These are phyloP conservation scores for Zophobas morio DNA, from an alignment of 1,140 invertebrate genomes.

Conservation along the genomic window DNA sequence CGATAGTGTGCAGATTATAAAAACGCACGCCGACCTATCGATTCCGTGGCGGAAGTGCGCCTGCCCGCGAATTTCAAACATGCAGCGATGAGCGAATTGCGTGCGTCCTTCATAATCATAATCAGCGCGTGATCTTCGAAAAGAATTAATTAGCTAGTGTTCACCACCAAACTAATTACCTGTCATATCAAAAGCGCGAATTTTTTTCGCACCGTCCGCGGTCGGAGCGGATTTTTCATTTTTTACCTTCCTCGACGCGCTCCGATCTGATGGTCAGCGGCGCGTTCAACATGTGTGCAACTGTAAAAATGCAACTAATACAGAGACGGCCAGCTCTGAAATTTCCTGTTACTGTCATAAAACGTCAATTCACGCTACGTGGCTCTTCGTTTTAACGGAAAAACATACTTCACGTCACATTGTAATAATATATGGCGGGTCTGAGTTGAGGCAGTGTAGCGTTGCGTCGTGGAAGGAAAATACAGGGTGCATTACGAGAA, in stretches of 20 bases:
- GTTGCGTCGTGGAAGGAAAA: no score
- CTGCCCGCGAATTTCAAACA: not conserved
- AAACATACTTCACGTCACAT: conserved; percentile 13
- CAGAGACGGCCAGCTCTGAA: conserved; percentile 46
- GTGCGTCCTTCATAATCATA: not conserved
- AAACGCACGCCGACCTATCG: no score
- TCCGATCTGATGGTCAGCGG: conserved; percentile 27
- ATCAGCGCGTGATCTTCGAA: not conserved
- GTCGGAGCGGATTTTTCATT: not conserved
- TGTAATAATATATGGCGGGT: no score
- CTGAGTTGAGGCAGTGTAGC: no score
- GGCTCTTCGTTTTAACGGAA: conserved; percentile 39
- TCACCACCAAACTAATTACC: not conserved
- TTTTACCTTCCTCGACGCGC: not conserved
- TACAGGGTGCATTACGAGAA: no score
- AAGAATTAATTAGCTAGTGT: not conserved
- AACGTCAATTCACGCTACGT: conserved; percentile 52
- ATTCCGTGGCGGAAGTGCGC: no score
- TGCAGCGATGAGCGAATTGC: not conserved
- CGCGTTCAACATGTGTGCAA: conserved; percentile 36
- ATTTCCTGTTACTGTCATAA: conserved; percentile 55
- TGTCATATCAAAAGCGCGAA: not conserved
- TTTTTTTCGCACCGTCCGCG: not conserved
- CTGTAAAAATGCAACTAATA: conserved; percentile 43
- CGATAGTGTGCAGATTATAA: no score